These are phyloP conservation scores for Pygmarrhopalites habei DNA, from an alignment of 1,140 invertebrate species.

Conservation along the genomic window DNA sequence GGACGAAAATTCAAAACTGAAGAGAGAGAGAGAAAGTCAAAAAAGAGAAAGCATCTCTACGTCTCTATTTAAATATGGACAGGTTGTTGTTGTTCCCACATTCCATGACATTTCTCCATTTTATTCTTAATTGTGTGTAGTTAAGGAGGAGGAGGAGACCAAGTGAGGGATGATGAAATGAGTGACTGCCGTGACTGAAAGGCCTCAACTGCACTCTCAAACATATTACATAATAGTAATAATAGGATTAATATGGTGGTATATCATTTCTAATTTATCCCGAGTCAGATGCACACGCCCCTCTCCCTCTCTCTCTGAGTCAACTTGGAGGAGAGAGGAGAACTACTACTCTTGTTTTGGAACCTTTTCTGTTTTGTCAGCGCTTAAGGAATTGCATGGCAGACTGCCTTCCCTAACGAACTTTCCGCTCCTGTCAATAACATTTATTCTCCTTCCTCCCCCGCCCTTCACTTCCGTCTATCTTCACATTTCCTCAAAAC, in stretches of 20 bases:
- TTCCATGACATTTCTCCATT: neutral
- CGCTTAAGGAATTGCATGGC: conserved; percentile 15
- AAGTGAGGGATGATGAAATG: neutral
- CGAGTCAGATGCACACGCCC: conserved; percentile 26
- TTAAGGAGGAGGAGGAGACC: neutral
- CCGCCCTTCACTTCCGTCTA: neutral
- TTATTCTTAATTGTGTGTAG: too few relatives aligned
- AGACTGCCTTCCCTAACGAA: conserved; percentile 34
- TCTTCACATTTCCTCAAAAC: too few relatives aligned
- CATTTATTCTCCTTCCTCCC: conserved; percentile 16
- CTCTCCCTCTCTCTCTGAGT: neutral
- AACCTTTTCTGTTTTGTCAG: neutral
- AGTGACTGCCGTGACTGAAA: neutral
- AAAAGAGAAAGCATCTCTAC: neutral
- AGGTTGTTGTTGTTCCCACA: neutral
- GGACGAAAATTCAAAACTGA: neutral
- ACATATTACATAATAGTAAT: neutral
- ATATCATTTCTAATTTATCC: conserved; percentile 27
- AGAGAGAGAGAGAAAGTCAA: neutral
- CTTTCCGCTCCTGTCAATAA: conserved; percentile 36
- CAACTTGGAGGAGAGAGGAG: too few relatives aligned
- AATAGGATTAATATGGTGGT: neutral
- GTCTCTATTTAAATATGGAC: neutral
- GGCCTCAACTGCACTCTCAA: neutral
- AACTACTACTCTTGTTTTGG: too few relatives aligned